A percentile compares a stretch with the other conserved stretches of the same genome.
phyloP scores from a whole-genome alignment of 1,140 invertebrate genomes.

The Drosophila mauritiana region DNA sequence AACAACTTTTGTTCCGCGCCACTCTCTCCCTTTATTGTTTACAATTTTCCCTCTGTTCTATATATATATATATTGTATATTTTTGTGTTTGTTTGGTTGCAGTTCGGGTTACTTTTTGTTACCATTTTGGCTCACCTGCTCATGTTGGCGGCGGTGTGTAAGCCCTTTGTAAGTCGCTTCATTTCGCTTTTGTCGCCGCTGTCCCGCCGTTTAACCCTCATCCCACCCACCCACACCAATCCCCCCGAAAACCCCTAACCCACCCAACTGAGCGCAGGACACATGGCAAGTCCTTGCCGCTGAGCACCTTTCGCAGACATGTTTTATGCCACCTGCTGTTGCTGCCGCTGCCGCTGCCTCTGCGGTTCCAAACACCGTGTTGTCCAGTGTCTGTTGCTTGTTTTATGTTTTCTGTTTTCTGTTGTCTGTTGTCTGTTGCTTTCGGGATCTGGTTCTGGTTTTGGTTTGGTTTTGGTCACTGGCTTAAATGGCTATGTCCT shows the following conservation, averaged over 20 bases:
- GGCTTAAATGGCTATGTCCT: conserved; percentile 45
- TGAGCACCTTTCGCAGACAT: conserved; percentile 36
- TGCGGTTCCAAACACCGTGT: conserved; percentile 30
- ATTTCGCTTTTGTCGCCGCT: conserved; percentile 31
- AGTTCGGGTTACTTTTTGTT: conserved; percentile 20
- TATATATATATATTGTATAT: not conserved
- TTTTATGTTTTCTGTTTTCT: not conserved
- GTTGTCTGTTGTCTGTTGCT: conserved; percentile 26
- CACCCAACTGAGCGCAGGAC: conserved; percentile 16
- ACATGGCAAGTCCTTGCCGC: conserved; percentile 31
- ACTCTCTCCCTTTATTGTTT: not conserved
- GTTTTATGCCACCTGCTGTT: conserved; percentile 49
- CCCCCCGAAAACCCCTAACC: not conserved
- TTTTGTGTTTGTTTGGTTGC: conserved; percentile 11
- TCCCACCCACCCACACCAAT: not conserved
- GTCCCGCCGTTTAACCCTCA: conserved; percentile 8
- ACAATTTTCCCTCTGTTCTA: conserved; percentile 1
- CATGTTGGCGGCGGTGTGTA: conserved; percentile 24
- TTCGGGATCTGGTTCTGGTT: conserved; percentile 9
- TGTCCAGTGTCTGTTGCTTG: conserved; percentile 14
- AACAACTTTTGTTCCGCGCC: conserved; percentile 23
- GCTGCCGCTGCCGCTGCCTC: conserved; percentile 3
- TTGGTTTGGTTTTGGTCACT: conserved; percentile 28
- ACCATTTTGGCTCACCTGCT: conserved; percentile 35
- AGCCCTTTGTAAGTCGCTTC: conserved; percentile 41